These are phyloP conservation scores for Xenentodon cancila DNA, from an alignment of 2,797 vertebrate species.

Conservation along the genomic window DNA sequence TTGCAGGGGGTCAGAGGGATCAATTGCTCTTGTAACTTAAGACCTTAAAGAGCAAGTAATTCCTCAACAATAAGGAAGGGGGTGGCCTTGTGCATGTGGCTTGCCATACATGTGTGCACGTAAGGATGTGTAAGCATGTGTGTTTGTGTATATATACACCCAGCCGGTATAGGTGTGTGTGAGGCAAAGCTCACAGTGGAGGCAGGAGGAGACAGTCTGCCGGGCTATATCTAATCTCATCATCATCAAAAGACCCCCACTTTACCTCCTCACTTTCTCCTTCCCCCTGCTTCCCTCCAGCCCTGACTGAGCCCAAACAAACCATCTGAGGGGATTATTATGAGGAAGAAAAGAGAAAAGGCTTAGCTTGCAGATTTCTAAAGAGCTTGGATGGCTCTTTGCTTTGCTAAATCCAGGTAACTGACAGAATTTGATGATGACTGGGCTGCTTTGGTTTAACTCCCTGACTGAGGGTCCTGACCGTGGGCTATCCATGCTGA, in stretches of 20 bases:
- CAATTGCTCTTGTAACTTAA: conserved; percentile 97
- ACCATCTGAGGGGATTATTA: conserved; percentile 82
- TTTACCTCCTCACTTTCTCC: conserved; percentile 87
- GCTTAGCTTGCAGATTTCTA: conserved; percentile 73
- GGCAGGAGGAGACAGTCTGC: conserved; percentile 94
- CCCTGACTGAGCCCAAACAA: conserved; percentile 78
- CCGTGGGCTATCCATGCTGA: conserved; percentile 65
- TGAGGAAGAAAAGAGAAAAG: conserved; percentile 79
- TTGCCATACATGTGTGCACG: conserved; percentile 47
- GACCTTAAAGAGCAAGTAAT: conserved; percentile 93
- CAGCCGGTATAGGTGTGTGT: conserved; percentile 47
- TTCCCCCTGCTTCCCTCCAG: conserved; percentile 69
- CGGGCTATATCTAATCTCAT: conserved; percentile 95
- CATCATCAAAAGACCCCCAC: conserved; percentile 87
- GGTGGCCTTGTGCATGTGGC: conserved; percentile 76
- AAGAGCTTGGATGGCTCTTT: conserved; percentile 68
- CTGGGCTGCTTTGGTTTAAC: conserved; percentile 63
- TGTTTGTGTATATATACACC: conserved; percentile 26
- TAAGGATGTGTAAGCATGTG: conserved; percentile 22
- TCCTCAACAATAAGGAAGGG: conserved; percentile 90
- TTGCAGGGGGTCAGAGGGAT: conserved; percentile 93
- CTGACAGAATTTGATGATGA: conserved; percentile 73
- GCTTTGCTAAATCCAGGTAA: conserved; percentile 76
- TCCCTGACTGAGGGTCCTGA: conserved; percentile 60
- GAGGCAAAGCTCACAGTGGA: conserved; percentile 50